phyloP scores from a whole-genome alignment of 1,140 invertebrate species.

The Coptotermes formosanus region DNA sequence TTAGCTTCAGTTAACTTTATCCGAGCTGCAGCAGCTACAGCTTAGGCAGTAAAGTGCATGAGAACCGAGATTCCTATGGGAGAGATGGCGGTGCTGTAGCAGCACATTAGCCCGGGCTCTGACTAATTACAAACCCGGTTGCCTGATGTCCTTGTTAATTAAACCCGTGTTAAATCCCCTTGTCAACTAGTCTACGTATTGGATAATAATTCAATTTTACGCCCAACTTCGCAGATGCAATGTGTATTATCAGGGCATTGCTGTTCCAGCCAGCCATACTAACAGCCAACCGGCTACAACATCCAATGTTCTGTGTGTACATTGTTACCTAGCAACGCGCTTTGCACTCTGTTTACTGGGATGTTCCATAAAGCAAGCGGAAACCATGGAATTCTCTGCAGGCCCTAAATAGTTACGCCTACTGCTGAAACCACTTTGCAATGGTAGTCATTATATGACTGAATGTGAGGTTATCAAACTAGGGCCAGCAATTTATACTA shows the following conservation, averaged over 20 bases:
- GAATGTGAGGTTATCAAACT: too few relatives aligned
- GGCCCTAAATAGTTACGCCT: neutral
- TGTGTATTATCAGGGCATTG: constrained; percentile 2
- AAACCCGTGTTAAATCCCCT: constrained; percentile 33
- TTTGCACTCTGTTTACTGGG: constrained; percentile 9
- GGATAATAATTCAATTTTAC: constrained; percentile 34
- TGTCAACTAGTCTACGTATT: constrained; percentile 27
- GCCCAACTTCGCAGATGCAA: constrained; percentile 21
- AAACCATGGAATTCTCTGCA: neutral
- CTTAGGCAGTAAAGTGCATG: neutral
- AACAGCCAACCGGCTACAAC: neutral
- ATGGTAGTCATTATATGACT: neutral
- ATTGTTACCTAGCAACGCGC: neutral
- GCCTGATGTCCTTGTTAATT: constrained; percentile 34
- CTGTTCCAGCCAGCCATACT: neutral
- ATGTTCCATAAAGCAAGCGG: neutral
- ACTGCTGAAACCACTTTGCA: neutral
- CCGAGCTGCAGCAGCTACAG: neutral
- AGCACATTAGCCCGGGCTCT: constrained; percentile 18
- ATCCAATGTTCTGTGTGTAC: neutral
- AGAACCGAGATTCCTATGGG: neutral
- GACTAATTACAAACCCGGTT: constrained; percentile 12
- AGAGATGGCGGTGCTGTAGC: neutral
- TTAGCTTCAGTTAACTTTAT: neutral
- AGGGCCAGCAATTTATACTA: too few relatives aligned